These are phyloP conservation scores for Aromia moschata DNA, from an alignment of 2,888 invertebrate species.

Conservation along the genomic window DNA sequence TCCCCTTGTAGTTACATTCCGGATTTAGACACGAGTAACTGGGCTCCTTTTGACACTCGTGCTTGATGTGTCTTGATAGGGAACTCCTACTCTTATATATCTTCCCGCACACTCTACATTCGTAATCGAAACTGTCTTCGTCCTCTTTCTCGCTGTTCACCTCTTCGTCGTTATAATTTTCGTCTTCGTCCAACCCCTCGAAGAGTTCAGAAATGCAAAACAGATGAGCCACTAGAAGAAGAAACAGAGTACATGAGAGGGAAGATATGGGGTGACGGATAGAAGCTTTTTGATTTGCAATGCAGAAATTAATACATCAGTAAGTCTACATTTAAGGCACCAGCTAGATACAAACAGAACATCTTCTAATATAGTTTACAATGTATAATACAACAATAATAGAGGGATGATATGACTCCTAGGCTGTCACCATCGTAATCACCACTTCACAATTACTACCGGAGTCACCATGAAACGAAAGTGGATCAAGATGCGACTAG, in stretches of 20 bases:
- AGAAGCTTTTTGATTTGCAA: background rate
- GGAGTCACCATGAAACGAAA: no score
- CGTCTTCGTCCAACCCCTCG: background rate
- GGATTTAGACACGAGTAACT: slow-evolving; percentile 36
- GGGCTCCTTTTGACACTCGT: slow-evolving; percentile 45
- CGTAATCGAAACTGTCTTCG: background rate
- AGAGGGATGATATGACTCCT: no score
- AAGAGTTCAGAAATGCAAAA: slow-evolving; percentile 6
- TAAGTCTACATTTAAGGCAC: no score
- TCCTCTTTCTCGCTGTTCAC: background rate
- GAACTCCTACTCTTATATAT: slow-evolving; percentile 77
- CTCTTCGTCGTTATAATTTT: background rate
- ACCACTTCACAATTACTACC: no score
- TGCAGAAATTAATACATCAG: no score
- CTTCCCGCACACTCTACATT: slow-evolving; percentile 42
- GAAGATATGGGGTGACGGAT: background rate
- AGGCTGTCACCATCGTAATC: no score
- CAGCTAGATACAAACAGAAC: no score
- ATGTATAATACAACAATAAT: no score
- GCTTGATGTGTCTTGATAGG: slow-evolving; percentile 62
- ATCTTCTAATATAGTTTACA: no score
- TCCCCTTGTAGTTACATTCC: slow-evolving; percentile 45
- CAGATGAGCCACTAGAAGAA: slow-evolving; percentile 10
- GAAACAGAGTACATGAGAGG: background rate
- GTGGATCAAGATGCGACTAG: no score